phyloP scores from a whole-genome alignment of 2,113 vertebrate genomes.

The Phrynocephalus versicolor region DNA sequence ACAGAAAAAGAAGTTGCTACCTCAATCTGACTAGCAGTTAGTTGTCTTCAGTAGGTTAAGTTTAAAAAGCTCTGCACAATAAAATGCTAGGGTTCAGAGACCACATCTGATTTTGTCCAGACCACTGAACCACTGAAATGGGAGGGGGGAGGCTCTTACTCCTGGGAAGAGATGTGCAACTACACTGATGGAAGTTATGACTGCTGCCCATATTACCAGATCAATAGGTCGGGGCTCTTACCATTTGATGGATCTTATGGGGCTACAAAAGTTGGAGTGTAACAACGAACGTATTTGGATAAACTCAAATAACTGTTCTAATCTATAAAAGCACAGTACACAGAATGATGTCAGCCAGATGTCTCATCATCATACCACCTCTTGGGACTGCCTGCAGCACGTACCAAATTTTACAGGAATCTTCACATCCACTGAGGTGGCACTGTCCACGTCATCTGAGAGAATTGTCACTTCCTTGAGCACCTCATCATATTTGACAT shows the following conservation, averaged over 20 bases:
- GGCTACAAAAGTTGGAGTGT: neutral
- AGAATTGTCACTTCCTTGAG: conserved; percentile 76
- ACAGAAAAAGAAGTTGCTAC: neutral
- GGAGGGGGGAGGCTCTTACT: neutral
- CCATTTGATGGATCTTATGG: neutral
- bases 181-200: fast-evolving
- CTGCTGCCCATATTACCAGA: neutral
- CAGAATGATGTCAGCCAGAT: neutral
- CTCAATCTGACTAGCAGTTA: neutral
- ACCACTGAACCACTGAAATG: fast-evolving
- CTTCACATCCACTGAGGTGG: conserved; percentile 78
- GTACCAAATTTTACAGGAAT: conserved; percentile 86
- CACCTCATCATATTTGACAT: conserved; percentile 79
- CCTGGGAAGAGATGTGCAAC: fast-evolving
- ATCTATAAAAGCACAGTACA: neutral
- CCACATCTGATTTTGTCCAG: neutral
- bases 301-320: neutral
- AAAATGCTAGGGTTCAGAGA: neutral
- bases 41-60: neutral
- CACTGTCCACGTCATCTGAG: conserved; percentile 65
- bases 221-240: neutral
- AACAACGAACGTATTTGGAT: too few species aligned
- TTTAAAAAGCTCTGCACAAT: too few species aligned
- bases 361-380: neutral
- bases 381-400: conserved; percentile 37